Evolutionary conservation across 1,140 invertebrate genomes (phyloP), one percentile per base, ranked within the genome.

Genomic region (Episyrphus balteatus): DNA sequence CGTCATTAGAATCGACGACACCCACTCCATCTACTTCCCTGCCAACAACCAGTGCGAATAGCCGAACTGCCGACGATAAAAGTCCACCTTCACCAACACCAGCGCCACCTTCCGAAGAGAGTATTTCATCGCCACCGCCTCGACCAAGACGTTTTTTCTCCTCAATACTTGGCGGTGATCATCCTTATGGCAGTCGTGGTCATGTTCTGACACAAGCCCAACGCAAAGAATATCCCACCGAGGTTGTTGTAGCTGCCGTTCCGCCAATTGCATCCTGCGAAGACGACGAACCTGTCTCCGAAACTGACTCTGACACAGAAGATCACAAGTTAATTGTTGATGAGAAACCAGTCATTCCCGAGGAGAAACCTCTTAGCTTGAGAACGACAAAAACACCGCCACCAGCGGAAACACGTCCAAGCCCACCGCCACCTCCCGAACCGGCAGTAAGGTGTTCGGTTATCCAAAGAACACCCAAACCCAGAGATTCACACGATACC

Each of bases 401-500:
- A 1, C 76, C 77, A 0, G 61, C 72, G 8, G 69, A 72, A 19
- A 78, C 77, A 44, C 75, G 63, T 18, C 63, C 63, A 5, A 64
- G 58, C 55, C 65, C 62, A 32, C 77, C 49, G 52, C 75, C 69
- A 45, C 73, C 68, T 34, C 58, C 67, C 62, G 68, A 54, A 72
- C 70, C 55, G 73, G 76, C 55, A 74, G 73, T 80, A 7, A 73
- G 74, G 43, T 81, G 78, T 58, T 88, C 85, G 32, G 86, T 89
- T 6, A 91, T 88, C 48, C 86, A 88, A 58, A 78, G 86, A 60
- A 86, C 85, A 17, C 86, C 85, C 15, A 74, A 79, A 34, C 47
- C 53, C 76, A 53, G 58, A 75, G 44, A 66, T 67, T 36, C 75
- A 76, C 34, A 65, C 70, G 15, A 70, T 61, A 34, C 52, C 77